Conservation (phyloP, 2,888 invertebrate species). For the Tricholauxania praeusta region DNA sequence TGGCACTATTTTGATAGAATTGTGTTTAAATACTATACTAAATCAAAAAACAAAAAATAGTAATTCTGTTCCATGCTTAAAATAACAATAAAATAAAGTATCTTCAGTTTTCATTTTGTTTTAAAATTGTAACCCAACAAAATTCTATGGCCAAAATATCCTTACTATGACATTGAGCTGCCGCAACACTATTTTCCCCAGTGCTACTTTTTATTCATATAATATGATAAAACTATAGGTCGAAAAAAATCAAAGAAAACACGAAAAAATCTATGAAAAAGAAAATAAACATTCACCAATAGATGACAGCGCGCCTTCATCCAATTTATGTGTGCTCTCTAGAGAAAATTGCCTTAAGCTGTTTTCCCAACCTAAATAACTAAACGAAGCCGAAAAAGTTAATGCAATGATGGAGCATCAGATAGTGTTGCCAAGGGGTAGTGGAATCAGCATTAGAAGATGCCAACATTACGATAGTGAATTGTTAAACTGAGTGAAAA, state of each 20-base stretch:
- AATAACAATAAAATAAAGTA: no score
- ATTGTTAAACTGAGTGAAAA: neutral
- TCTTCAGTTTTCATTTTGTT: no score
- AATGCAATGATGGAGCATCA: constrained; percentile 31
- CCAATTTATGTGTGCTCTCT: constrained; percentile 28
- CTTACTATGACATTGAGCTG: no score
- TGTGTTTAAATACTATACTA: no score
- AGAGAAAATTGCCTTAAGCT: constrained; percentile 27
- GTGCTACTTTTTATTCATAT: no score
- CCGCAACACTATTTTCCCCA: neutral
- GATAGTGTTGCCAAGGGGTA: neutral
- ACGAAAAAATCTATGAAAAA: neutral
- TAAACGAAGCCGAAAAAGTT: constrained; percentile 23
- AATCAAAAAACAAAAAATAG: no score
- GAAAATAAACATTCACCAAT: constrained; percentile 16
- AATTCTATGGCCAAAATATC: neutral
- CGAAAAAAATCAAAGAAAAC: no score
- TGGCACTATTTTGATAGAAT: no score
- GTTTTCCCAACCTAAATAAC: constrained; percentile 8
- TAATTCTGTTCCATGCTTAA: no score
- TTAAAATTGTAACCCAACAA: constrained; percentile 6
- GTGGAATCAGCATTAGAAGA: neutral
- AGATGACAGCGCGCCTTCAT: constrained; percentile 29
- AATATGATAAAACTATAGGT: no score
- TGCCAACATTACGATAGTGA: neutral